These are phyloP conservation scores for Siderastrea siderea DNA, from an alignment of 92 coral and sea anemone genomes.

Conservation along the genomic window DNA sequence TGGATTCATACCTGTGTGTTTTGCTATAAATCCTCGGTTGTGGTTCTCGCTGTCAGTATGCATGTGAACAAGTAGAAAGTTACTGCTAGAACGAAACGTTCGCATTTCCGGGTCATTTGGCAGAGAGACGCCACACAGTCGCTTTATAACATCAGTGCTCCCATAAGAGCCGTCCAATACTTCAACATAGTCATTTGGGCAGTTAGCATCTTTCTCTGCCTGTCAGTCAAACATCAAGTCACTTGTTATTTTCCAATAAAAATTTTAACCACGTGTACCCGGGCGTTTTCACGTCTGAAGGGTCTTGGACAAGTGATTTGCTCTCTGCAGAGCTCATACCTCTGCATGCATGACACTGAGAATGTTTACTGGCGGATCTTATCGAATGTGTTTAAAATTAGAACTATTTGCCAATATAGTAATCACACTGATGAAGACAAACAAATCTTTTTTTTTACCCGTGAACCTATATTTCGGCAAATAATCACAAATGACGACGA, in stretches of 20 bases:
- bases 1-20: slow-evolving; percentile 21
- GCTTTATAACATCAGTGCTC: slow-evolving; percentile 47
- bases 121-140: slow-evolving; percentile 61
- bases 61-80: slow-evolving; percentile 67
- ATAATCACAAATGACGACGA: too few relatives aligned
- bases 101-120: background rate
- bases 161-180: slow-evolving; percentile 66
- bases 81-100: slow-evolving; percentile 59
- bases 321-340: too few relatives aligned
- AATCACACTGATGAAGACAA: too few relatives aligned
- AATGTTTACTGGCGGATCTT: too few relatives aligned
- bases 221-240: slow-evolving; percentile 6
- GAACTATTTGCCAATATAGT: too few relatives aligned
- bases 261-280: background rate
- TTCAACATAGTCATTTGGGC: slow-evolving; percentile 78
- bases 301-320: too few relatives aligned
- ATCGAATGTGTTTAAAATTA: too few relatives aligned
- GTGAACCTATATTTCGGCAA: too few relatives aligned
- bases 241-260: background rate
- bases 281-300: background rate
- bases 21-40: slow-evolving; percentile 62
- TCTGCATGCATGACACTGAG: too few relatives aligned
- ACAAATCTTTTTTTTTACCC: too few relatives aligned
- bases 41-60: slow-evolving; percentile 60
- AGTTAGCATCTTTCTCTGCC: slow-evolving; percentile 67